These are phyloP conservation scores for Plodia interpunctella DNA, from an alignment of 1,140 invertebrate species.

Conservation along the genomic window DNA sequence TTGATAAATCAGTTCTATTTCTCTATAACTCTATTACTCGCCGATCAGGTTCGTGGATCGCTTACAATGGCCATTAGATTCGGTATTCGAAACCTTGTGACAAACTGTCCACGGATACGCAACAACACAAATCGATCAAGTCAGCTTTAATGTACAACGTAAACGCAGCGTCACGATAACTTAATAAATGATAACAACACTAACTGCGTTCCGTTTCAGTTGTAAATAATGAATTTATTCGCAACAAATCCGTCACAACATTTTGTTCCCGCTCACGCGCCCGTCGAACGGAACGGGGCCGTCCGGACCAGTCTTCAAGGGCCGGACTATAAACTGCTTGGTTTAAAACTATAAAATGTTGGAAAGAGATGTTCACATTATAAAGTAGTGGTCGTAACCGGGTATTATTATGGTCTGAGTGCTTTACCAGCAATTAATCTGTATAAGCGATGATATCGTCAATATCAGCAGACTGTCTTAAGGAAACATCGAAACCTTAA, in stretches of 20 bases:
- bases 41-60: no score
- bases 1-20: no score
- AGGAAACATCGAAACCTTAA: no score
- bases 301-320: conserved; percentile 29
- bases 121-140: not conserved
- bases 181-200: not conserved
- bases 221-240: conserved; percentile 35
- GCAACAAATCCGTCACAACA: conserved; percentile 30
- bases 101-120: not conserved
- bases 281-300: conserved; percentile 34
- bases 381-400: not conserved
- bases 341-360: conserved; percentile 10
- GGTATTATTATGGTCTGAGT: not conserved
- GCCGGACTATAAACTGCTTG: conserved; percentile 10
- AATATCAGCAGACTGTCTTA: no score
- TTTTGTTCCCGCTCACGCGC: conserved; percentile 33
- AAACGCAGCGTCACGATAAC: conserved; percentile 5
- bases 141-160: conserved; percentile 2
- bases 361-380: not conserved
- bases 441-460: no score
- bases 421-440: no score
- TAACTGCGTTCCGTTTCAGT: conserved; percentile 10
- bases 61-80: not conserved
- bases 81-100: not conserved
- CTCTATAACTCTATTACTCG: no score